A percentile compares a stretch with the other conserved stretches of the same genome.
These are phyloP conservation scores for Apostichopus parvimensis DNA, from an alignment of 35 echinoderm and acorn worm species.

Conservation along the genomic window DNA sequence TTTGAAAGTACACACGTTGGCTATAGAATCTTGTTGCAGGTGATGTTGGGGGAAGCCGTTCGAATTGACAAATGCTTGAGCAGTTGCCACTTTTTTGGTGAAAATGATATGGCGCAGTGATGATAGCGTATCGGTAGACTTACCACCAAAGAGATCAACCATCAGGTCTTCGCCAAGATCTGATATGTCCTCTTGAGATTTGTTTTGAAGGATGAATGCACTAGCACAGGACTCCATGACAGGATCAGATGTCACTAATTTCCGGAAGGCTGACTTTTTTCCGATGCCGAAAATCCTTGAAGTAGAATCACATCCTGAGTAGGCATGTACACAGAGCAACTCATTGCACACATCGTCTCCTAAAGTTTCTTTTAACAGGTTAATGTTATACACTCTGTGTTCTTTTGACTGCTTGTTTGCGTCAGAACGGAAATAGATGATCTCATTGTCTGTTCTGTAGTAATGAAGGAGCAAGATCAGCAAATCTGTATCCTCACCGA, in stretches of 20 bases:
- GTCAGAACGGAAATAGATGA: background rate
- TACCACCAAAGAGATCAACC: slow-evolving; percentile 12
- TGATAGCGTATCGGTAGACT: background rate
- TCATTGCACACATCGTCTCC: too few species aligned
- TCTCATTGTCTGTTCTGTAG: background rate
- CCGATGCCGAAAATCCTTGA: too few species aligned
- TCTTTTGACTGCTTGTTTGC: too few species aligned
- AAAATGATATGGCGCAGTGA: slow-evolving; percentile 29
- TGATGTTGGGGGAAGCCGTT: slow-evolving; percentile 14
- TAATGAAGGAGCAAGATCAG: background rate
- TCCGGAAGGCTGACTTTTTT: too few species aligned
- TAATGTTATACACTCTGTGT: too few species aligned
- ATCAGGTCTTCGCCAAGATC: background rate
- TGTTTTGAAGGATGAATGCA: too few species aligned
- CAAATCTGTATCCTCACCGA: slow-evolving; percentile 39
- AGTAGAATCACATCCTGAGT: too few species aligned
- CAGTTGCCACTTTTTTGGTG: background rate
- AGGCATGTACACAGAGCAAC: too few species aligned
- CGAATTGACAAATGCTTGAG: slow-evolving; percentile 38
- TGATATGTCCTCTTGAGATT: too few species aligned
- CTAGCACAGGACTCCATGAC: too few species aligned
- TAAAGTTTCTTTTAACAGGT: too few species aligned
- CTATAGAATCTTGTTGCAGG: slow-evolving; percentile 18
- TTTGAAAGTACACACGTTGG: slow-evolving; percentile 44
- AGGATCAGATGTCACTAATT: too few species aligned